Evolutionary conservation across 92 coral and sea anemone genomes (phyloP).

Genomic region (Porites evermanni): DNA sequence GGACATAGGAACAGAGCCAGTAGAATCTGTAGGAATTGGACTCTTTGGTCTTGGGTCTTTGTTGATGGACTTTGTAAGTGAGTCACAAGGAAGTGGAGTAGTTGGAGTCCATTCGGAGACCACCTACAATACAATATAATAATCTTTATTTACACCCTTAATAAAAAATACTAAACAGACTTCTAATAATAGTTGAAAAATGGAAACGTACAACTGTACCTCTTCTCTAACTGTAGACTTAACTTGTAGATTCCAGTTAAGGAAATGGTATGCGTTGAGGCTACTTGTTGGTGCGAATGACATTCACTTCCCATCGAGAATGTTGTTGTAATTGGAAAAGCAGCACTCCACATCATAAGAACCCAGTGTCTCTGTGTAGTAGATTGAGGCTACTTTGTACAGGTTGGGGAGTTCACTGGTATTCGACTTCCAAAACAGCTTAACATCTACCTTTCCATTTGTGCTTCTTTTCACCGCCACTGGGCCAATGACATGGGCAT

Average conservation of each 20-base stretch:
- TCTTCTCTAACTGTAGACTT: constrained; percentile 42
- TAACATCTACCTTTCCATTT: constrained; percentile 47
- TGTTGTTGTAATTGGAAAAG: constrained; percentile 12
- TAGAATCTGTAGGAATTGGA: constrained; percentile 15
- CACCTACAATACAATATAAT: constrained; percentile 26
- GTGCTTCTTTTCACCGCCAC: constrained; percentile 44
- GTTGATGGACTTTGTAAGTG: constrained; percentile 16
- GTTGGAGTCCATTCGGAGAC: constrained; percentile 27
- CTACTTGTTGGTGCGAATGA: constrained; percentile 8
- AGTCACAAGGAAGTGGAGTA: constrained; percentile 34
- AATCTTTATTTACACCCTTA: constrained; percentile 8
- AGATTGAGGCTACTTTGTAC: constrained; percentile 50
- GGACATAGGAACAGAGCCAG: constrained; percentile 10
- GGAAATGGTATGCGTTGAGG: constrained; percentile 14
- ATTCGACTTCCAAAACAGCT: constrained; percentile 60
- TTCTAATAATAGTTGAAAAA: constrained; percentile 14
- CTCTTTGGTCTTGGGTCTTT: constrained; percentile 17
- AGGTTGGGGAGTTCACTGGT: constrained; percentile 60
- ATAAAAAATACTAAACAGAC: constrained; percentile 5
- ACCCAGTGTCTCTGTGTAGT: constrained; percentile 56
- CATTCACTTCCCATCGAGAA: constrained; percentile 21
- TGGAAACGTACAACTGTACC: constrained; percentile 2
- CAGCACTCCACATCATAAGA: constrained; percentile 47
- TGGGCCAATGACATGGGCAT: constrained; percentile 51
- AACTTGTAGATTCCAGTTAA: constrained; percentile 43